These are phyloP conservation scores for Donacobius atricapilla DNA, from an alignment of 2,113 vertebrate genomes.

Conservation along the genomic window DNA sequence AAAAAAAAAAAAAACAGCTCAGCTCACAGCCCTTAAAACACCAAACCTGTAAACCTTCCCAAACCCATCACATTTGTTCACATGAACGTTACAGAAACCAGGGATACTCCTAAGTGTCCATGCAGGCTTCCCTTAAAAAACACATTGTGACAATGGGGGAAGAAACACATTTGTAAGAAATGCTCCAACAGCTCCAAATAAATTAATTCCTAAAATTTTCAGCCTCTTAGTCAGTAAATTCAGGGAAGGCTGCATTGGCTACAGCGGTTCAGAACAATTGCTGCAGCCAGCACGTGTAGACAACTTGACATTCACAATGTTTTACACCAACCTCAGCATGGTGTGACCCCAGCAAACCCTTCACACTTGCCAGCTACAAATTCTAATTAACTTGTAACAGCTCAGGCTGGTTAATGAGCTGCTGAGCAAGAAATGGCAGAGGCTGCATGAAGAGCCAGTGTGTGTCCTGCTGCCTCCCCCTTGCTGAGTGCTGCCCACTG, in stretches of 20 bases:
- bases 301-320: rapidly evolving
- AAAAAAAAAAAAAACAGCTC: background rate
- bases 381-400: background rate
- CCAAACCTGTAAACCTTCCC: background rate
- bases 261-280: rapidly evolving
- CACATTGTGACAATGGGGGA: background rate
- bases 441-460: rapidly evolving
- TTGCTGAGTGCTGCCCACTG: background rate
- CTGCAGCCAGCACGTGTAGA: background rate
- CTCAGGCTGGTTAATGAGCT: background rate
- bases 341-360: background rate
- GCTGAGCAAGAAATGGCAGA: background rate
- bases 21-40: background rate
- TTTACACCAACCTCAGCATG: rapidly evolving
- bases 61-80: background rate
- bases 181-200: background rate
- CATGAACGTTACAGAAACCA: background rate
- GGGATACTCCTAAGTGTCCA: background rate
- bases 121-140: background rate
- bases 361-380: background rate
- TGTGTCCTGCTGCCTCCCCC: background rate
- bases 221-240: background rate
- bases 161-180: background rate
- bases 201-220: background rate
- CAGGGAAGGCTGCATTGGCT: background rate